These are phyloP conservation scores for Dreissena polymorpha DNA, from an alignment of 1,140 invertebrate species.

Conservation along the genomic window DNA sequence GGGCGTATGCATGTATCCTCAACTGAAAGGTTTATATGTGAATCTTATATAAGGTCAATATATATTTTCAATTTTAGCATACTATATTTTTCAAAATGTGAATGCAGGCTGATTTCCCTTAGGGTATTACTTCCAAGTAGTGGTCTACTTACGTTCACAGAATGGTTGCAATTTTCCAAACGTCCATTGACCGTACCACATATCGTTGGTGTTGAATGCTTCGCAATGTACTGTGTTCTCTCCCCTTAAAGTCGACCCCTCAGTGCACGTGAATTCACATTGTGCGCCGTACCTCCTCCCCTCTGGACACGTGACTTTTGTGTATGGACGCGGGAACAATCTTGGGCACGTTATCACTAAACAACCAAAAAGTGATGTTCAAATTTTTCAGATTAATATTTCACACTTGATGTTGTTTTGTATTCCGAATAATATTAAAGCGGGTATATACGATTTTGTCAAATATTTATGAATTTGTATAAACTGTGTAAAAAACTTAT, in stretches of 20 bases:
- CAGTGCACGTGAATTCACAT: constrained; percentile 13
- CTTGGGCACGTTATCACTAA: constrained; percentile 25
- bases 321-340: background rate
- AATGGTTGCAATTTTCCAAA: constrained; percentile 25
- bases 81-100: background rate
- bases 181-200: constrained; percentile 12
- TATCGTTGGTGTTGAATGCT: background rate
- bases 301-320: background rate
- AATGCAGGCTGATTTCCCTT: background rate
- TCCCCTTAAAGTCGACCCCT: background rate
- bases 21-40: background rate
- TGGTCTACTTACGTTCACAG: constrained; percentile 29
- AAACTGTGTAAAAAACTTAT: background rate
- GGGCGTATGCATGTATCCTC: constrained; percentile 13
- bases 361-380: background rate
- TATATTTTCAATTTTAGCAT: background rate
- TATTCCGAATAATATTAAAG: background rate
- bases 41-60: background rate
- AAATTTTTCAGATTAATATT: background rate
- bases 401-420: background rate
- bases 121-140: background rate
- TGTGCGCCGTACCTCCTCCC: constrained; percentile 15
- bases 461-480: background rate
- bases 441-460: background rate
- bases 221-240: constrained; percentile 1